Conservation (phyloP, 2,888 invertebrate species). For the Pachycephus smyrnensis region DNA sequence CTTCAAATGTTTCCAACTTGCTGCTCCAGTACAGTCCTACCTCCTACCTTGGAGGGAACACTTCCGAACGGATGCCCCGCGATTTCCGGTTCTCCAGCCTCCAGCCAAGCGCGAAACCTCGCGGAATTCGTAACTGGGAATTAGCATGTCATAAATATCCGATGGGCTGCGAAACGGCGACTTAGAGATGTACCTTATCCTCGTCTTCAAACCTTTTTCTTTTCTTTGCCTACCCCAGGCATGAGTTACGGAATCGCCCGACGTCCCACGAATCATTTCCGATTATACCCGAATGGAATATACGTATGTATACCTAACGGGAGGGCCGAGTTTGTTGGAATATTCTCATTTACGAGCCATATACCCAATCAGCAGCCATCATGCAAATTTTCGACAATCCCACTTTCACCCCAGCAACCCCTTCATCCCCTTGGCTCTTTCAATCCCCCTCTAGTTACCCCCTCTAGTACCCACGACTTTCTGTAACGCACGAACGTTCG, state of each 20-base stretch:
- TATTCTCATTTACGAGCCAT: slow-evolving; percentile 33
- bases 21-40: slow-evolving; percentile 19
- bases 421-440: background rate
- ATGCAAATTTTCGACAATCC: slow-evolving; percentile 30
- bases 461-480: background rate
- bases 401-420: slow-evolving; percentile 14
- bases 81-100: slow-evolving; percentile 12
- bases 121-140: slow-evolving; percentile 63
- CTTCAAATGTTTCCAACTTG: slow-evolving; percentile 36
- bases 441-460: background rate
- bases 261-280: background rate
- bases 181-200: background rate
- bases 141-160: slow-evolving; percentile 65
- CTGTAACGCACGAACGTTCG: background rate
- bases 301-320: background rate
- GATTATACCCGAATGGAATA: background rate
- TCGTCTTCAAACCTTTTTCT: background rate
- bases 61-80: slow-evolving; percentile 48
- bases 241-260: background rate
- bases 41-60: slow-evolving; percentile 22
- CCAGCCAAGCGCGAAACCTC: slow-evolving; percentile 51
- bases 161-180: slow-evolving; percentile 35
- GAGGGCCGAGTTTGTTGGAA: background rate
- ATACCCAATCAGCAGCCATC: slow-evolving; percentile 35
- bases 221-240: background rate